Conservation (phyloP, 2,888 invertebrate genomes). For the Morpho helenor region DNA sequence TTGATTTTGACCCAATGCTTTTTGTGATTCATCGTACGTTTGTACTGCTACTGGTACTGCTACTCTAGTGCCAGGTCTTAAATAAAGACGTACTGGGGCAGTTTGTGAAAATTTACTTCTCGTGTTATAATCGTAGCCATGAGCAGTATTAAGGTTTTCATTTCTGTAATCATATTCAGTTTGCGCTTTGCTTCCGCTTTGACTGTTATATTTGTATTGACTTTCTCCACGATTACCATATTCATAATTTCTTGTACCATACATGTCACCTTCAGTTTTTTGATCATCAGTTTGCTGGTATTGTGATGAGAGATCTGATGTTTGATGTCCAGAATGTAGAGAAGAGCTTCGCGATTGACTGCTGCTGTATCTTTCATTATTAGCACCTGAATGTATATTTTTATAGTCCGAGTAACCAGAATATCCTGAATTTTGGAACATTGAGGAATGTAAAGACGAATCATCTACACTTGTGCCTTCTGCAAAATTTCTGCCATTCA, state of each 20-base stretch:
- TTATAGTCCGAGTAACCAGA: conserved; percentile 5
- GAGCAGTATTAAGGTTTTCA: conserved; percentile 32
- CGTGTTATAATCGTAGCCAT: conserved; percentile 35
- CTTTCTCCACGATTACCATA: conserved; percentile 35
- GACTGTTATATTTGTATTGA: conserved; percentile 40
- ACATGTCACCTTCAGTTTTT: conserved; percentile 38
- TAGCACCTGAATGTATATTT: conserved; percentile 16
- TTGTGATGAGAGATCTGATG: conserved; percentile 29
- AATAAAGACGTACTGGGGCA: conserved; percentile 50
- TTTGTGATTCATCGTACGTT: conserved; percentile 30
- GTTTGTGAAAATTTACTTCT: conserved; percentile 40
- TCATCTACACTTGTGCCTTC: conserved; percentile 45
- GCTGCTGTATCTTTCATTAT: conserved; percentile 28
- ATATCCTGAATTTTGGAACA: conserved; percentile 26
- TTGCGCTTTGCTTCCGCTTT: conserved; percentile 42
- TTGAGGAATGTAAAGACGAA: conserved; percentile 23
- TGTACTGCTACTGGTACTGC: conserved; percentile 50
- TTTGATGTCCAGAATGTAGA: conserved; percentile 35
- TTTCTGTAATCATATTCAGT: conserved; percentile 33
- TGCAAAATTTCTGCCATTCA: conserved; percentile 63
- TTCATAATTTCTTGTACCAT: conserved; percentile 36
- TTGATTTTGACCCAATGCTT: conserved; percentile 39
- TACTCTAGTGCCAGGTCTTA: conserved; percentile 56
- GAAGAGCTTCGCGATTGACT: conserved; percentile 39
- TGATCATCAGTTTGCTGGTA: conserved; percentile 37